Percentiles rank a stretch among this genome's conserved stretches.
phyloP scores from a whole-genome alignment of 2,888 invertebrate species.

The Allacma fusca region DNA sequence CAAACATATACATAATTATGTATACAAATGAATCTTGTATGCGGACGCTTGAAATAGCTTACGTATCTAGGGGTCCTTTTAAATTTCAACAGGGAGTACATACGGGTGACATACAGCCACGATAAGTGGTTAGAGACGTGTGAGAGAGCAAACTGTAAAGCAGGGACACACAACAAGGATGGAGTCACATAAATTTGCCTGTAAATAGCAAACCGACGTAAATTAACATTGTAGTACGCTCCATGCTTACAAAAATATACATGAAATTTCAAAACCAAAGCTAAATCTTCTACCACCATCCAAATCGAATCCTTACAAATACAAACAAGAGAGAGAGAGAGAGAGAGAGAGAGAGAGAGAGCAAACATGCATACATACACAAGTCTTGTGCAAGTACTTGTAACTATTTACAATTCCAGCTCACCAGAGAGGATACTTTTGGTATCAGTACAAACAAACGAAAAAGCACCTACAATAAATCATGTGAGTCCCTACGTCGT shows the following conservation, averaged over 20 bases:
- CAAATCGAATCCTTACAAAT: background rate
- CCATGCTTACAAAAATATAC: slow-evolving; percentile 14
- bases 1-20: no score
- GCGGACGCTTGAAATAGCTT: no score
- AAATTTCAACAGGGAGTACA: no score
- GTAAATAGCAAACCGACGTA: slow-evolving; percentile 16
- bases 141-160: no score
- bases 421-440: background rate
- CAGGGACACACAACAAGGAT: background rate
- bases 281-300: slow-evolving; percentile 13
- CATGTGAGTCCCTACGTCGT: slow-evolving; percentile 43
- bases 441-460: slow-evolving; percentile 28
- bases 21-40: no score
- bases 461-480: slow-evolving; percentile 42
- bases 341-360: background rate
- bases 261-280: slow-evolving; percentile 18
- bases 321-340: background rate
- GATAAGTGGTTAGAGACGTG: no score
- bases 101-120: no score
- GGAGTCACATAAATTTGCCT: slow-evolving; percentile 33
- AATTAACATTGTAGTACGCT: background rate
- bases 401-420: background rate
- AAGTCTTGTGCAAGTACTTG: background rate
- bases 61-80: no score
- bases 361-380: background rate